phyloP scores from a whole-genome alignment of 2,888 invertebrate species.

The Polydesmus complanatus region DNA sequence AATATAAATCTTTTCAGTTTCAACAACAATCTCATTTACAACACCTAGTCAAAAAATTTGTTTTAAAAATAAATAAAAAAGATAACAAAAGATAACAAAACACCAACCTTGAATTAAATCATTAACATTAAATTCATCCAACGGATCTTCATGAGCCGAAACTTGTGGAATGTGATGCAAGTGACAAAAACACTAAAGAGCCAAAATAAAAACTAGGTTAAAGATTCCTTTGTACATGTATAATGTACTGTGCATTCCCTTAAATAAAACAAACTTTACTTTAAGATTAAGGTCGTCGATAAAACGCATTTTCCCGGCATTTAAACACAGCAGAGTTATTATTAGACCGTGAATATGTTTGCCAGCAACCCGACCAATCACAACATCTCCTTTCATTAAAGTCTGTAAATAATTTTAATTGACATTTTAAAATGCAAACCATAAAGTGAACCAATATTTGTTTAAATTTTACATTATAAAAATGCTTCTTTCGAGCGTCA shows the following conservation, averaged over 20 bases:
- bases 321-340: slow-evolving; percentile 68
- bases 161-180: slow-evolving; percentile 6
- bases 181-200: slow-evolving; percentile 7
- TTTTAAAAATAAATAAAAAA: neutral
- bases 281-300: slow-evolving; percentile 75
- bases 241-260: neutral
- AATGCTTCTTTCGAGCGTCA: slow-evolving; percentile 15
- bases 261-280: slow-evolving; percentile 38
- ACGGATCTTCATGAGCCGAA: slow-evolving; percentile 15
- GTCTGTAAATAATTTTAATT: slow-evolving; percentile 28
- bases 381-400: slow-evolving; percentile 31
- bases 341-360: slow-evolving; percentile 32
- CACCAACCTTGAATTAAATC: slow-evolving; percentile 16
- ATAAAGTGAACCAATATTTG: neutral
- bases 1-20: slow-evolving; percentile 14
- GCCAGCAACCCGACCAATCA: slow-evolving; percentile 31
- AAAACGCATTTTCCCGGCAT: slow-evolving; percentile 60
- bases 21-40: slow-evolving; percentile 15
- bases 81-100: neutral
- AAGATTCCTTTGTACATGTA: no score
- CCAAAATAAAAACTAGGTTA: neutral
- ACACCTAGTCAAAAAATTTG: slow-evolving; percentile 11
- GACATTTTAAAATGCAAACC: neutral
- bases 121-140: slow-evolving; percentile 13
- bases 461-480: slow-evolving; percentile 13